Evolutionary conservation across 2,113 vertebrate species (phyloP).

Genomic region (Poicephalus meyeri): DNA sequence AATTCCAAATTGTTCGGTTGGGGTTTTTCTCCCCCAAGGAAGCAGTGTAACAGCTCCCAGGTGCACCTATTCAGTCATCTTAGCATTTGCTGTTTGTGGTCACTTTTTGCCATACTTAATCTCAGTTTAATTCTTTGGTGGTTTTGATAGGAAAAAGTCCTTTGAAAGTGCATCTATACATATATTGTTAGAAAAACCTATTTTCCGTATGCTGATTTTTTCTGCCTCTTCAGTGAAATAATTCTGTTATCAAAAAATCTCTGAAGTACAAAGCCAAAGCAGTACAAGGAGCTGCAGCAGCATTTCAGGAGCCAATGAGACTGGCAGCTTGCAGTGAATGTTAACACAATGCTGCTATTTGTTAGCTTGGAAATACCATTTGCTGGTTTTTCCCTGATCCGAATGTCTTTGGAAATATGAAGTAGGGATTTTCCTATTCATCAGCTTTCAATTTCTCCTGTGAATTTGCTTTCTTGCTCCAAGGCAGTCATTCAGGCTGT

Average conservation of each 20-base stretch:
- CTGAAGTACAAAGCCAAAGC: background rate
- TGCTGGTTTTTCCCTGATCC: background rate
- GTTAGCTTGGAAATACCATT: background rate
- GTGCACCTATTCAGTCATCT: background rate
- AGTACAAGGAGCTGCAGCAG: background rate
- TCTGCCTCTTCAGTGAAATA: background rate
- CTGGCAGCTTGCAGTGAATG: background rate
- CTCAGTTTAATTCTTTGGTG: background rate
- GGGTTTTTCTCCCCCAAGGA: background rate
- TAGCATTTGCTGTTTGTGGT: background rate
- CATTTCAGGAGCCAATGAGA: background rate
- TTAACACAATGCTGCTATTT: background rate
- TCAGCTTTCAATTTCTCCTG: background rate
- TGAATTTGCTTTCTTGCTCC: background rate
- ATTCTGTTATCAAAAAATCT: background rate
- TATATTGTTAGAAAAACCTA: background rate
- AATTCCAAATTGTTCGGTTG: background rate
- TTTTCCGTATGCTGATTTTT: background rate
- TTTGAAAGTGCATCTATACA: background rate
- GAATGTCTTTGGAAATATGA: background rate
- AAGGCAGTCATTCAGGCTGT: background rate
- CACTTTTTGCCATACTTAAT: background rate
- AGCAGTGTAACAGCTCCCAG: background rate
- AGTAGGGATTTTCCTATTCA: slow-evolving; percentile 2
- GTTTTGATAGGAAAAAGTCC: background rate